Evolutionary conservation across 2,113 vertebrate species (phyloP).

Genomic region (Melanerpes formicivorus): DNA sequence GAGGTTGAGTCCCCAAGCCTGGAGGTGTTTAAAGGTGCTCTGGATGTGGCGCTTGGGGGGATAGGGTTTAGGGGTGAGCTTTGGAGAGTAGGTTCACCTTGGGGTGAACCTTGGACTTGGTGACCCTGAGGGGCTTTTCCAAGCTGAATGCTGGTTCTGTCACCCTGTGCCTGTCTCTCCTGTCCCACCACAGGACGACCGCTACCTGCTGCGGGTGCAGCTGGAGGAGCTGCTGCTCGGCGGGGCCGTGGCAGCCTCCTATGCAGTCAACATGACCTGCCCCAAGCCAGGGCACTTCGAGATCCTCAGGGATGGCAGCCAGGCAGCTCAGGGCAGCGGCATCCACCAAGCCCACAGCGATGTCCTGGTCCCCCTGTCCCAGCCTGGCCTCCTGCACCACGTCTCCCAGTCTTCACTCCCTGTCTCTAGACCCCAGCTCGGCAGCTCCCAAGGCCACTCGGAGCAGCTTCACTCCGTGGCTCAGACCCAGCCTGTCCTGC

Average conservation of each 20-base stretch:
- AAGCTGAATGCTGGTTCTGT: too few species aligned
- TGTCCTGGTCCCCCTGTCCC: background rate
- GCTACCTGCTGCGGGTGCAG: constrained; percentile 12
- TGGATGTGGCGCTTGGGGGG: too few species aligned
- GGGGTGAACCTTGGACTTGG: too few species aligned
- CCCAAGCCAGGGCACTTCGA: background rate
- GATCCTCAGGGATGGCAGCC: accelerated
- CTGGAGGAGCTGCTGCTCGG: constrained; percentile 48
- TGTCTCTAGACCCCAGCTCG: accelerated
- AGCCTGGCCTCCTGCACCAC: background rate
- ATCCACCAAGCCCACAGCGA: background rate
- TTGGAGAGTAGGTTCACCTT: too few species aligned
- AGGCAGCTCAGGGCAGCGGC: accelerated
- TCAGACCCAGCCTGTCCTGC: background rate
- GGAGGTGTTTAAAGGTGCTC: too few species aligned
- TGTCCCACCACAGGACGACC: background rate
- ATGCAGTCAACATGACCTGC: constrained; percentile 60
- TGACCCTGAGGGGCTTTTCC: too few species aligned
- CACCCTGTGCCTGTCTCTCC: background rate
- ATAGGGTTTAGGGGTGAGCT: too few species aligned
- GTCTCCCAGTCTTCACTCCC: background rate
- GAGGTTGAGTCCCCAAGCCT: too few species aligned
- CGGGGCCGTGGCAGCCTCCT: background rate
- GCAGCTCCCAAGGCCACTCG: background rate
- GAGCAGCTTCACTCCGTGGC: background rate